Base-by-base conservation (phyloP, 2,888 invertebrate species). In the Poecilobothrus nobilitatus region DNA sequence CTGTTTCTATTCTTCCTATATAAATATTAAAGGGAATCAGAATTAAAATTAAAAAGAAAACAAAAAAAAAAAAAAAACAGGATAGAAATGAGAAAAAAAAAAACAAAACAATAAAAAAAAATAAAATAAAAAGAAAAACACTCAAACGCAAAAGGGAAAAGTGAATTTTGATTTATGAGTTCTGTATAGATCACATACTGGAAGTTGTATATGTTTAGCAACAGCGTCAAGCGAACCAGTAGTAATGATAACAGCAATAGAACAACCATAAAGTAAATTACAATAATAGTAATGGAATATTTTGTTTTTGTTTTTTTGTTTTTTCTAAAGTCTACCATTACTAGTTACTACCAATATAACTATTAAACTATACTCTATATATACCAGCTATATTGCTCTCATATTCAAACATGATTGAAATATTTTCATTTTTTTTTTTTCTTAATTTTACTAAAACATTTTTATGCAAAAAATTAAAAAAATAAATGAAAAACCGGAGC, bases 101-200 rank as follows among this genome's bases (percentile, higher is more conserved):
- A 53, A 53, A 18, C n/a, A n/a, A 34, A 34, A 34, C 6, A 37
- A 37, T 7, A 37, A 7, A 37, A 37, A 37, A 37, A 8, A 1
- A 53, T 15, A 53, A 53, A 53, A 53, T 15, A 53, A 53, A 18
- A 2, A n/a, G 15, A 53, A 12, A 53, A 53, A 53, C n/a, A 53
- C 9, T 12, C 15, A 41, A 41, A 41, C n/a, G 53, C 5, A 53
- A 18, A 53, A 53, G 53, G 53, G 18, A 53, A 53, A 53, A 53
- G 18, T 53, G 53, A 53, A 53, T 53, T 53, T 53, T 53, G 53
- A 53, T 53, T 53, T 53, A 53, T 53, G 15, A n/a, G 53, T 53
- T 53, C 53, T 53, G 53, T 27, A 5, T 53, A 53, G 53, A 53
- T 53, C 53, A 53, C 53, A 53, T 53, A 53, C 53, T 53, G 53